Evolutionary conservation across 2,888 invertebrate genomes (phyloP), one percentile per base, ranked within the genome.

Genomic region (Sinopyrophorus schimmeli): DNA sequence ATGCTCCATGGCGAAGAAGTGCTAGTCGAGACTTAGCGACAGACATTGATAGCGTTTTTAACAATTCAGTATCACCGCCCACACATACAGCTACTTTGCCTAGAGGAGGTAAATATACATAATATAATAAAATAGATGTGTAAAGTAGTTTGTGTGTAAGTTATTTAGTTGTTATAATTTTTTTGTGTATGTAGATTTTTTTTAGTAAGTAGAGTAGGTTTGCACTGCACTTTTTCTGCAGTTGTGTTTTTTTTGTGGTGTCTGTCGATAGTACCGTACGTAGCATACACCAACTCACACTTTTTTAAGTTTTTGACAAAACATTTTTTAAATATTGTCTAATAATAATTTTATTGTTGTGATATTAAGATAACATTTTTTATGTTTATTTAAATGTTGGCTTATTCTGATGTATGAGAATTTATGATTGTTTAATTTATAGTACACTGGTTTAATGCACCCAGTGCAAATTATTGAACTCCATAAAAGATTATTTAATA

Each of bases 11-110:
- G 83, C 75, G 82, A 53, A 77, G 81, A 54, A 81, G 80, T 65
- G 76, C 80, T 58, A 80, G 80, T 55, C 81, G 87, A 62, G 87
- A 87, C 68, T 71, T 86, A 68, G 81, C 83, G 65, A 80, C 82
- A 34, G 86, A 87, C 67, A 83, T 86, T 74, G 86, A 87, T 66
- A 83, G 83, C 47, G 84, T 85, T 75, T 86, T 86, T 77, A 81
- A 77, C 68, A 75, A 76, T 61, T 69, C 77, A 66, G 18, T 39
- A 10, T 17, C 35, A 9, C 77, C 80, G 62, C 76, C 83, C 59
- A 78, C 65, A 5, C 59, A 62, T 27, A 65, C 65, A n/a, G 54
- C 79, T 66, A 77, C 80, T 60, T 75, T 82, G 75, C 86, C 87
- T 59, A 77, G 86, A 81, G 86, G 86, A 84, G 87, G 87, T 87